A percentile compares a stretch with the other conserved stretches of the same genome.
phyloP scores from a whole-genome alignment of 2,113 vertebrate species.

The Scomber colias region DNA sequence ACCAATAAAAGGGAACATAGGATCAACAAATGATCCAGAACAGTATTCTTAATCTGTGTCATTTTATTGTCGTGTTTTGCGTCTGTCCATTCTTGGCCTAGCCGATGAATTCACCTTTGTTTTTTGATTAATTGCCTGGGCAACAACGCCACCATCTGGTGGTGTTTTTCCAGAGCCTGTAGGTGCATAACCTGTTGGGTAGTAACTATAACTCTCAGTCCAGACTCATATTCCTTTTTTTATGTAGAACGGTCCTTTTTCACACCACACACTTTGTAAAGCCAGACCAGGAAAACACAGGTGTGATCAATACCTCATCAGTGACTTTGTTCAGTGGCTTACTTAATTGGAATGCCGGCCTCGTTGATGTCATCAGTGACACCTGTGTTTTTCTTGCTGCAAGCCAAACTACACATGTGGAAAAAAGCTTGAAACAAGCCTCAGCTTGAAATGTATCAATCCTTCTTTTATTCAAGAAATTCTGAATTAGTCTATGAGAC shows the following conservation, averaged over 20 bases:
- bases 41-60: neutral
- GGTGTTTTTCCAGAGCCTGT: neutral
- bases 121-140: slow-evolving; percentile 10
- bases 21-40: neutral
- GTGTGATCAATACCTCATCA: neutral
- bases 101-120: neutral
- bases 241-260: neutral
- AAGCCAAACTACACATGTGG: neutral
- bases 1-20: neutral
- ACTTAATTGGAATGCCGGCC: neutral
- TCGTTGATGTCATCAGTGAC: neutral
- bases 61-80: neutral
- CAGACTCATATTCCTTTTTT: neutral
- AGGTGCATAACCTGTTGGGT: neutral
- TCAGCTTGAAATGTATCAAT: neutral
- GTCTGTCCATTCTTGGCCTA: neutral
- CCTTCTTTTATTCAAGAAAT: neutral
- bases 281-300: neutral
- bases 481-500: too few species aligned
- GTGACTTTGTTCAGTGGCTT: neutral
- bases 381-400: neutral
- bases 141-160: slow-evolving; percentile 58
- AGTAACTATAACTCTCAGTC: neutral
- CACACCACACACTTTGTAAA: neutral
- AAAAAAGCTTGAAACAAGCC: too few species aligned